Conservation (phyloP, 35 echinoderm and acorn worm genomes). For the Acanthaster planci region DNA sequence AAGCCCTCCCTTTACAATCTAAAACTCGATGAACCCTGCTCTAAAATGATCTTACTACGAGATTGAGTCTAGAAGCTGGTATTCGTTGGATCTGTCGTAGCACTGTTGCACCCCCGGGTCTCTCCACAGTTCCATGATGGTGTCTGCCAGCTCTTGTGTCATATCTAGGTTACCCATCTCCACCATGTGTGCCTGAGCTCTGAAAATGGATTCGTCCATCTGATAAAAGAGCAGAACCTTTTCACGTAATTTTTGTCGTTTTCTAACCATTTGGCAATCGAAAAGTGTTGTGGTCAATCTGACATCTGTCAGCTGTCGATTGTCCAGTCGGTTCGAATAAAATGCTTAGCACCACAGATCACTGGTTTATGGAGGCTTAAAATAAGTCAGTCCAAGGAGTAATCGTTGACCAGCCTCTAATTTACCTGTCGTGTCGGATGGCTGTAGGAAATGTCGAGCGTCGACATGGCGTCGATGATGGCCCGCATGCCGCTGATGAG, state of each 20-base stretch:
- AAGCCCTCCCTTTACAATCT: too few relatives aligned
- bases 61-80: constrained; percentile 68
- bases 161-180: constrained; percentile 52
- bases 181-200: constrained; percentile 37
- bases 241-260: too few relatives aligned
- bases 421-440: constrained; percentile 39
- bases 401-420: background rate
- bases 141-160: constrained; percentile 20
- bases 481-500: constrained; percentile 33
- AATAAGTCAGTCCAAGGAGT: too few relatives aligned
- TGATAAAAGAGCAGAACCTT: too few relatives aligned
- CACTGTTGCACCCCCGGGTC: constrained; percentile 58
- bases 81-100: constrained; percentile 73
- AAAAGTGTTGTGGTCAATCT: too few relatives aligned
- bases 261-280: too few relatives aligned
- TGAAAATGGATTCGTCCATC: constrained; percentile 53
- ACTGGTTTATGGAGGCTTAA: too few relatives aligned
- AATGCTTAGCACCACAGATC: too few relatives aligned
- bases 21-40: too few relatives aligned
- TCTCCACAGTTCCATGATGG: constrained; percentile 62
- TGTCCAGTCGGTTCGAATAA: too few relatives aligned
- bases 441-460: constrained; percentile 39
- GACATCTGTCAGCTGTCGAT: too few relatives aligned
- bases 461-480: constrained; percentile 55
- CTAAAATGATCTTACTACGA: constrained; percentile 56